A percentile compares a stretch with the other conserved stretches of the same genome.
Conservation (phyloP, 2,797 vertebrate species). For the Xyrichtys novacula region DNA sequence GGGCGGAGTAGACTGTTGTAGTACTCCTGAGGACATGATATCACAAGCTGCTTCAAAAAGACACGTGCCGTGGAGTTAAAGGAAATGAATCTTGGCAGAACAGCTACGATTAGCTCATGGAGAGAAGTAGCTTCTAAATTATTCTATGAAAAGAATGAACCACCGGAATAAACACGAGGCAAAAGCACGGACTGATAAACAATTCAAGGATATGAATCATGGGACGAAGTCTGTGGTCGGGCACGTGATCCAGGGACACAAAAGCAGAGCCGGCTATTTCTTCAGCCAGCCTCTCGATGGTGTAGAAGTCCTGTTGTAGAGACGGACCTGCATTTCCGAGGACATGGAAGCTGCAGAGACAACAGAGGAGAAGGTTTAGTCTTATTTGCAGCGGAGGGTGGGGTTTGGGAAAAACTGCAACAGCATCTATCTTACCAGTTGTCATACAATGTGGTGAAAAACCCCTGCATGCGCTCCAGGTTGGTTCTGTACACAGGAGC, state of each 20-base stretch:
- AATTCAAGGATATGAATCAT: slow-evolving; percentile 98
- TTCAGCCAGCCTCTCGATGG: slow-evolving; percentile 87
- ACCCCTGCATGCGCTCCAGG: slow-evolving; percentile 95
- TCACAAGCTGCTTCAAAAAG: slow-evolving; percentile 93
- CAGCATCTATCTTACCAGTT: slow-evolving; percentile 88
- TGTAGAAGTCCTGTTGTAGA: slow-evolving; percentile 95
- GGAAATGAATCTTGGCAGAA: slow-evolving; percentile 52
- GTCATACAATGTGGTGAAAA: slow-evolving; percentile 92
- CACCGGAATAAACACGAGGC: not conserved
- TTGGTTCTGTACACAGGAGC: slow-evolving; percentile 89
- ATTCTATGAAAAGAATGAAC: not conserved
- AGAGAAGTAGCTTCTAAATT: not conserved
- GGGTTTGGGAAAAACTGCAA: not conserved
- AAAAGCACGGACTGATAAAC: not conserved
- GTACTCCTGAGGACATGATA: slow-evolving; percentile 93
- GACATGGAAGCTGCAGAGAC: slow-evolving; percentile 88
- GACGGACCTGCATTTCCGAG: slow-evolving; percentile 91
- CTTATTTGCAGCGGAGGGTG: not conserved
- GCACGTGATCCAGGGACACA: slow-evolving; percentile 90
- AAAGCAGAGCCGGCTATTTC: slow-evolving; percentile 92
- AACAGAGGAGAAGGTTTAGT: not conserved
- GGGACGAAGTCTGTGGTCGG: slow-evolving; percentile 93
- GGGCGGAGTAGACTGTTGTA: slow-evolving; percentile 91
- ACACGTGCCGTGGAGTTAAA: slow-evolving; percentile 89
- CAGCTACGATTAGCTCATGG: not conserved